Evolutionary conservation across 2,888 invertebrate genomes (phyloP).

Genomic region (Strigamia maritima): DNA sequence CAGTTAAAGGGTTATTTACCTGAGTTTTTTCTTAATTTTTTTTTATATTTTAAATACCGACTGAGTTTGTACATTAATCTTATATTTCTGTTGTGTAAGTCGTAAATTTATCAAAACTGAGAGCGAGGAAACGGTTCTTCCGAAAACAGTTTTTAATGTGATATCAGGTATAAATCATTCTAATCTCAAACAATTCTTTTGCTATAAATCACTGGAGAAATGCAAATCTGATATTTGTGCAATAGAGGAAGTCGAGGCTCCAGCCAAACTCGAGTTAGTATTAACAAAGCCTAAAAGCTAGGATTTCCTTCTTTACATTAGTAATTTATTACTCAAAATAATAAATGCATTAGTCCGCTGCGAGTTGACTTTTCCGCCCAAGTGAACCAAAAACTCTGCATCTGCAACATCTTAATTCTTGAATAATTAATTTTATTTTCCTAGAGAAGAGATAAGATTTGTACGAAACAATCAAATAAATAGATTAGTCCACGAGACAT

Average conservation of each 20-base stretch:
- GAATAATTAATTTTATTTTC: not conserved
- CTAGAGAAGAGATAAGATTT: not conserved
- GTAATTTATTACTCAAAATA: not conserved
- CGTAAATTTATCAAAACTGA: not conserved
- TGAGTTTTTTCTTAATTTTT: not conserved
- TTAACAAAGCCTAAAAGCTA: not conserved
- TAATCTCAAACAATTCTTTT: constrained; percentile 2
- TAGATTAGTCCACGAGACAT: not conserved
- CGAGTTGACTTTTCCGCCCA: not conserved
- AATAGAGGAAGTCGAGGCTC: not conserved
- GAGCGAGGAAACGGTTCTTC: not conserved
- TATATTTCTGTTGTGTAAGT: not conserved
- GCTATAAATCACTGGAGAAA: not conserved
- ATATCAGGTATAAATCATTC: constrained; percentile 18
- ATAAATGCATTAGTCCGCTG: not conserved
- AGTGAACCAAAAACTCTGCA: not conserved
- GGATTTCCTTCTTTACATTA: not conserved
- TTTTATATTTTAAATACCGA: not conserved
- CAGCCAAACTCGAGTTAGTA: not conserved
- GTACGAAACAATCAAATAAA: not conserved
- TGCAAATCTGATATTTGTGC: not conserved
- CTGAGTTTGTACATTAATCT: not conserved
- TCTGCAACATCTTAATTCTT: not conserved
- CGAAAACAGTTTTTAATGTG: constrained; percentile 18
- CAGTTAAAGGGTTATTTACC: constrained; percentile 21